Evolutionary conservation across 2,797 vertebrate genomes (phyloP), one percentile per base, ranked within the genome.

Genomic region (Corythornis leucogaster): DNA sequence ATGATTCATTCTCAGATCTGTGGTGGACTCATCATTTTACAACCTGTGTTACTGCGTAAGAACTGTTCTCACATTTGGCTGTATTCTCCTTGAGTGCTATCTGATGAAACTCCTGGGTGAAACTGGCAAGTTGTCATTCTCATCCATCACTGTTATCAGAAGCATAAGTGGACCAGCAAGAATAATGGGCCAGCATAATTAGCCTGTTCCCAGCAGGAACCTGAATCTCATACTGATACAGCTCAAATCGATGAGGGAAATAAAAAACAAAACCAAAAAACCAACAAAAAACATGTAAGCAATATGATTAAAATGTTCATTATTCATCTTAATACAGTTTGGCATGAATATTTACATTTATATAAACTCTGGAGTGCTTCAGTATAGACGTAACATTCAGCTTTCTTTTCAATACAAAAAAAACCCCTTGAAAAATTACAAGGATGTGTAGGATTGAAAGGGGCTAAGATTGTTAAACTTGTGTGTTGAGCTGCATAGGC

Each of bases 61-160:
- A 62, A n/a, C 26, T 2, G 2, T 76, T 82, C 83, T 51, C 46
- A 98, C 86, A 70, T 97, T 98, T 97, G 64, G 94, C 93, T 48
- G 97, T 95, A 68, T 98, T 96, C 70, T 98, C 97, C 80, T 98
- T 97, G 67, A 98, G 97, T 40, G 97, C 96, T 43, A 98, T 97
- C 71, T 98, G 97, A 92, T 98, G 97, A 80, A 97, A 97, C 12
- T 90, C 93, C 74, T 96, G 97, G 30, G 96, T 97, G 87, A 98
- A 97, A 97, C 97, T 63, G 98, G 98, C 11, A 92, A 91, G 50
- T 98, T 99, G 87, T 98, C 98, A 5, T 98, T 99, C 89, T 98
- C 97, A 66, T 98, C 98, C 4, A 91, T 97, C 85, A 98, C 98
- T 92, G 95, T 97, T 94, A 98, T 97, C 63, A 94, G 97, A 88